Base-by-base conservation (phyloP, 2,888 invertebrate species). In the Frankliniella intonsa region DNA sequence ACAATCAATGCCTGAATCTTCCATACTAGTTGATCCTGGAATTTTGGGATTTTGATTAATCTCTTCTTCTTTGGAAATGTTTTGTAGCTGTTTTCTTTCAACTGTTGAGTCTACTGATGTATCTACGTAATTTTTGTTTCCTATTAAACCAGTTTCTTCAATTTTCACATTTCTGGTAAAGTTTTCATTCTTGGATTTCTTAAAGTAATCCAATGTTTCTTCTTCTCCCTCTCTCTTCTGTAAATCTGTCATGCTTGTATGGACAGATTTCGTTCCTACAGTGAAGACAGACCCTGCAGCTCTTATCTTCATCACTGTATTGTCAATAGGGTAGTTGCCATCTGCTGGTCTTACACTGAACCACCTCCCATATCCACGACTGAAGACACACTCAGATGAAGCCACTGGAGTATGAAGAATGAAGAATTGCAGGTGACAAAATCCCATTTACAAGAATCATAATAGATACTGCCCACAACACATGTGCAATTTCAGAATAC, bases 241-340 rank as follows among this genome's bases (percentile, higher is more conserved):
- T 50, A 84, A 80, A 83, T 84, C 84, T 38, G 83, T 81, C 49
- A 84, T 84, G 65, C 83, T 83, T 69, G 84, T 84, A 81, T 83
- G 82, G 81, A 84, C 83, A 38, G 84, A 82, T 65, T 82, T 81
- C 80, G 82, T 85, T 80, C 87, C 86, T 9, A 86, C 87, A 82
- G 86, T 85, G 83, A 86, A 87, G 82, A 87, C 85, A 81, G 87
- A 87, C 80, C 87, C 87, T 82, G 87, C 87, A 81, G 87, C 87
- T 55, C 87, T 86, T 83, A 87, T 87, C 84, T 86, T 86, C 84
- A 87, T 86, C 79, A 86, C 86, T 83, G 87, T 86, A 84, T 87
- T 87, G 86, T 87, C 87, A 82, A 87, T 87, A 51, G 87, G 87
- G 83, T 85, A 85, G 84, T 85, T 83, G 80, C 85, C 83, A 79